Base-by-base conservation (phyloP, 1,140 invertebrate species). In the Formica exsecta region DNA sequence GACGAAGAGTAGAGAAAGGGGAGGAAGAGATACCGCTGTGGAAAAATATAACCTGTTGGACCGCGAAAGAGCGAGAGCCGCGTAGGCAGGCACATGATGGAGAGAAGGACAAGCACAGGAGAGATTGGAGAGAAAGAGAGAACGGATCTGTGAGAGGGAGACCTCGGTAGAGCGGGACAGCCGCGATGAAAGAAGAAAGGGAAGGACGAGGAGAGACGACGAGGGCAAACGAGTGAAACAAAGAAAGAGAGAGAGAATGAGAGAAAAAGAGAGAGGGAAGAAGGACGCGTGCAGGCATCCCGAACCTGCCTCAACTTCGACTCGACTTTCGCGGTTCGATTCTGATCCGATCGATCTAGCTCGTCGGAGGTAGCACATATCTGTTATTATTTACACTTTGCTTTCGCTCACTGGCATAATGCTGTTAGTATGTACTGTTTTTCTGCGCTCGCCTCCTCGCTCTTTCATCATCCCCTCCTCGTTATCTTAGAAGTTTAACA, bases 1-100 rank as follows among this genome's bases (percentile, higher is more conserved):
- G 66, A 9, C 59, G 75, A 66, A 38, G 77, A 80, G 68, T 73
- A 77, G 71, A 54, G 57, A 48, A 64, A 59, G 70, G 22, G 80
- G 85, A 73, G 84, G 62, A 54, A 84, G 86, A 85, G 87, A 71
- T 84, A 61, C 76, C 89, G 89, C 87, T 93, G 44, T 36, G 92
- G 93, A 94, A 94, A 94, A 94, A 94, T 94, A 94, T 94, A 94
- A 94, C 93, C 94, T 94, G 94, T 94, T 94, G 94, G 94, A 94
- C 93, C 93, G 92, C 87, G 91, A 92, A 93, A 89, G 91, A 94
- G 91, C 66, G 90, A 91, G 65, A 22, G 16, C 80, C 25, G 65
- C 59, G 64, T 64, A 75, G 68, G 76, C 64, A 75, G 68, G 76
- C 64, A 79, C 48, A 54, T 22, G 87, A 92, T 48, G 22, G 59